Percentiles rank a stretch among this genome's conserved stretches.
Evolutionary conservation across 2,113 vertebrate genomes (phyloP).

Genomic region (Hiodon alosoides): DNA sequence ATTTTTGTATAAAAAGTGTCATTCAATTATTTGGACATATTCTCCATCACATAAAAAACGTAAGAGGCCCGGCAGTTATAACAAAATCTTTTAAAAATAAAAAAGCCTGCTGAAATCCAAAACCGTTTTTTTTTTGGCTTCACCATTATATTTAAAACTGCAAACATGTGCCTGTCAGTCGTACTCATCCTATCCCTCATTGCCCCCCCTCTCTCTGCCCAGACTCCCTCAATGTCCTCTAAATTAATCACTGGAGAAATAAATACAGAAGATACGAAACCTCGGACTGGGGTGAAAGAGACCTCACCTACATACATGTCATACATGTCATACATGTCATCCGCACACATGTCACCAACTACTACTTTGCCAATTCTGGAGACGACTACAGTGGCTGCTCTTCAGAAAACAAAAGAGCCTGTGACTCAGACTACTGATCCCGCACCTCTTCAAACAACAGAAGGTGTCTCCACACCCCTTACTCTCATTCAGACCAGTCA

Average conservation of each 20-base stretch:
- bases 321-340: not conserved
- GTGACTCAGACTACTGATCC: not conserved
- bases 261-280: not conserved
- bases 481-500: not conserved
- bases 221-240: not conserved
- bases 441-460: not conserved
- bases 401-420: not conserved
- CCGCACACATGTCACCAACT: not conserved
- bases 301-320: too few relatives aligned
- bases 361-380: not conserved
- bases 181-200: not conserved
- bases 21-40: not conserved
- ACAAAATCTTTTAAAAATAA: too few relatives aligned
- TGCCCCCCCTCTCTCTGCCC: not conserved
- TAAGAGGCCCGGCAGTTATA: too few relatives aligned
- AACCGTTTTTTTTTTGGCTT: not conserved
- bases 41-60: too few relatives aligned
- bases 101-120: too few relatives aligned
- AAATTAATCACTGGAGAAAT: not conserved
- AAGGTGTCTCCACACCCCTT: too few relatives aligned
- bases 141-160: not conserved
- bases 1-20: too few relatives aligned
- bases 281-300: not conserved
- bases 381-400: not conserved
- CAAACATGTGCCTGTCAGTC: slow-evolving; percentile 7